phyloP scores from a whole-genome alignment of 2,113 vertebrate species.

The Ciconia maguari region DNA sequence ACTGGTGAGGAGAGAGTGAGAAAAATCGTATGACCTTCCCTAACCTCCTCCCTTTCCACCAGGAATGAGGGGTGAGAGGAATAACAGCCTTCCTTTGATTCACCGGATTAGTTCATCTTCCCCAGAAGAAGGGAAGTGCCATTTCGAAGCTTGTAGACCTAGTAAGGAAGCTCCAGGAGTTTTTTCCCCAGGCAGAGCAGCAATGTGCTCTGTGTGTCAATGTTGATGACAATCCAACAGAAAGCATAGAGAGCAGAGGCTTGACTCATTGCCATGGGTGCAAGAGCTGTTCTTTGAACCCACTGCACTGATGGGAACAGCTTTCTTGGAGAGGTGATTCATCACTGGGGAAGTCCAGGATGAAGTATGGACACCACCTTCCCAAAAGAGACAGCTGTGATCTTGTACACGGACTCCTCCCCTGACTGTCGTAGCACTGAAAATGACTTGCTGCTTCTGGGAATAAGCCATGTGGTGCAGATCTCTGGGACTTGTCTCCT shows the following conservation, averaged over 20 bases:
- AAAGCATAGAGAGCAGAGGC: background rate
- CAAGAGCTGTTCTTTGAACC: constrained; percentile 6
- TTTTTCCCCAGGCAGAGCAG: background rate
- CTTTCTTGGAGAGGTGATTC: constrained; percentile 17
- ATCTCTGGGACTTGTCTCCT: background rate
- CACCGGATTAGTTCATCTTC: background rate
- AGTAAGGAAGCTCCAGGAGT: background rate
- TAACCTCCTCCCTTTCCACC: background rate
- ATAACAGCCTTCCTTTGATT: background rate
- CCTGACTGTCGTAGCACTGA: background rate
- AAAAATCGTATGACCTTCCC: background rate
- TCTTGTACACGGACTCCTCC: background rate
- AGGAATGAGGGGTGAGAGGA: background rate
- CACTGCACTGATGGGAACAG: background rate
- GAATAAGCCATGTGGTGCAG: background rate
- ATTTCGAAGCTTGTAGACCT: background rate
- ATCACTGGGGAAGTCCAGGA: background rate
- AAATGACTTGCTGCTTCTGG: background rate
- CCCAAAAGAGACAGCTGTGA: background rate
- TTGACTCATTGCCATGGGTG: background rate
- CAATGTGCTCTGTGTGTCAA: background rate
- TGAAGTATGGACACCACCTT: background rate
- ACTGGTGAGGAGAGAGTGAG: background rate
- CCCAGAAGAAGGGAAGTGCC: background rate
- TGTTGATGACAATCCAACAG: background rate